Evolutionary conservation across 2,888 invertebrate species (phyloP).

Genomic region (Junonia oenone): DNA sequence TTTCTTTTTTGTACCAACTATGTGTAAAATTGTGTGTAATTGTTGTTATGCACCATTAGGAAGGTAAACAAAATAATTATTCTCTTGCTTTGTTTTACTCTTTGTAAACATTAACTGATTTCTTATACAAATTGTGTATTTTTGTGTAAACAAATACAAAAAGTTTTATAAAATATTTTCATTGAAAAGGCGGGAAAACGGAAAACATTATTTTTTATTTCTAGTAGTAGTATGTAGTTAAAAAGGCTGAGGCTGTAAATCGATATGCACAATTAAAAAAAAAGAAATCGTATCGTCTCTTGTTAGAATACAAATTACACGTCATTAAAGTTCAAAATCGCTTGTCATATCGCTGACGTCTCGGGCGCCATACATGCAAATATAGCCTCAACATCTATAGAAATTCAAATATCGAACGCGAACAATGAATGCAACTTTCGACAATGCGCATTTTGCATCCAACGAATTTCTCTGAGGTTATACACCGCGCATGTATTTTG

Average conservation of each 20-base stretch:
- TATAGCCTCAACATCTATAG: slow-evolving; percentile 3
- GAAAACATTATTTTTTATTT: not conserved
- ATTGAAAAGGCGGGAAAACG: too few species aligned
- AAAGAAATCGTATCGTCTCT: not conserved
- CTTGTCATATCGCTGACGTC: not conserved
- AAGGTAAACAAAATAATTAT: too few species aligned
- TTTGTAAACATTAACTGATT: too few species aligned
- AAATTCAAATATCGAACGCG: slow-evolving; percentile 6
- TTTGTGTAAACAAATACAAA: too few species aligned
- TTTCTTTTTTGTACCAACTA: too few species aligned
- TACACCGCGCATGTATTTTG: slow-evolving; percentile 47
- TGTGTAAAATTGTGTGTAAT: too few species aligned
- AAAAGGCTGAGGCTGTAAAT: not conserved
- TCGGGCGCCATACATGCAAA: slow-evolving; percentile 1
- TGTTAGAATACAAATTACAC: not conserved
- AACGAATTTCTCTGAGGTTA: slow-evolving; percentile 45
- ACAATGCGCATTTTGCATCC: slow-evolving; percentile 29
- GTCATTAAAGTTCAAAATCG: not conserved
- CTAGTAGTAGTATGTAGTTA: not conserved
- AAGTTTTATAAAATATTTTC: too few species aligned
- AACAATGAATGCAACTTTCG: slow-evolving; percentile 2
- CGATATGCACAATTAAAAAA: not conserved
- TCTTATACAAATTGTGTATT: too few species aligned
- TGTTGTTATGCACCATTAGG: too few species aligned
- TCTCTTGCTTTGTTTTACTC: too few species aligned